Percentiles rank a stretch among this genome's conserved stretches.
Evolutionary conservation across 1,140 invertebrate genomes (phyloP).

Genomic region (Trachymyrmex septentrionalis): DNA sequence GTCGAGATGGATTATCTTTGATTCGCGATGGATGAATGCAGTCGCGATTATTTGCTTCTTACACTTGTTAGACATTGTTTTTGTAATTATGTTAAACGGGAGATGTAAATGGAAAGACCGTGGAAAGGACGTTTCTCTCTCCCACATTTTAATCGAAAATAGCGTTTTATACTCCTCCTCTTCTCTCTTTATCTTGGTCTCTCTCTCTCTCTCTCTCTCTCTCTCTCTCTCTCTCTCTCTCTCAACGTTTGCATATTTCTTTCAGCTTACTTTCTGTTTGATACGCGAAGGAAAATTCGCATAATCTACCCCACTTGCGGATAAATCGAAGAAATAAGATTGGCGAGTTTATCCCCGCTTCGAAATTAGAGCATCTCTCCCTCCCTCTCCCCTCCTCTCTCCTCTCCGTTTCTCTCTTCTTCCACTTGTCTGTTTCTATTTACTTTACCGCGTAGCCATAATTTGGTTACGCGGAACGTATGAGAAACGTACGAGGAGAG

Average conservation of each 20-base stretch:
- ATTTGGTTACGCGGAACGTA: slow-evolving; percentile 51
- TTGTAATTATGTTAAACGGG: slow-evolving; percentile 11
- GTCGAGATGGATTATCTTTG: neutral
- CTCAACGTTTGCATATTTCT: neutral
- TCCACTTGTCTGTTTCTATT: neutral
- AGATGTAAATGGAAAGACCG: slow-evolving; percentile 2
- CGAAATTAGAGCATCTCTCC: slow-evolving; percentile 20
- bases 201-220: neutral
- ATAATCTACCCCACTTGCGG: neutral
- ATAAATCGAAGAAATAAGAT: slow-evolving; percentile 43
- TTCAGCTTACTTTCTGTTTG: slow-evolving; percentile 35
- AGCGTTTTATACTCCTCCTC: neutral
- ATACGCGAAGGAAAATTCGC: slow-evolving; percentile 24
- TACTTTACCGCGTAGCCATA: slow-evolving; percentile 40
- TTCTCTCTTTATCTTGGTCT: neutral
- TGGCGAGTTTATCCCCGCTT: slow-evolving; percentile 34
- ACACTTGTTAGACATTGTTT: slow-evolving; percentile 7
- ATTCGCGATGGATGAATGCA: neutral
- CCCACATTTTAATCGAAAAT: slow-evolving; percentile 42
- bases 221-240: neutral
- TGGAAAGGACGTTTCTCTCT: neutral
- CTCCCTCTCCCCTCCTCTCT: too few species aligned
- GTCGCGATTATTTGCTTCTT: neutral
- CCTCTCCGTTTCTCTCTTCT: neutral
- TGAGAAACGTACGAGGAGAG: slow-evolving; percentile 38